Evolutionary conservation across 2,888 invertebrate genomes (phyloP).

Genomic region (Ennomos erosarius): DNA sequence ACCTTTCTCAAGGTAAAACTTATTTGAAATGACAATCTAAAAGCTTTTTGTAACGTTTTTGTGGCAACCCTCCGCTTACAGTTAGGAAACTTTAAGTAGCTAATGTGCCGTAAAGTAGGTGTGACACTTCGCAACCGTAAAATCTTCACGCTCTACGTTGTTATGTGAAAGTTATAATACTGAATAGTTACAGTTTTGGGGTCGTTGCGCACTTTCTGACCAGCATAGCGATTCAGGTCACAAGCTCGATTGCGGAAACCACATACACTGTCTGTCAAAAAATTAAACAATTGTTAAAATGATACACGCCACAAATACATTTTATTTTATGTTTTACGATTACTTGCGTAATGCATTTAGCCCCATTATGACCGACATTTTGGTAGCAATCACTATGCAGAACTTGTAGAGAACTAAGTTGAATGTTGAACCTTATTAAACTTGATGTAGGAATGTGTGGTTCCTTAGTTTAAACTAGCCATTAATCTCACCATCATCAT

Average conservation of each 20-base stretch:
- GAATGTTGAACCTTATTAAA: too few relatives aligned
- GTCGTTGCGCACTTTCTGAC: slow-evolving; percentile 4
- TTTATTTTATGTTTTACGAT: too few relatives aligned
- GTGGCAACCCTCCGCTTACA: slow-evolving; percentile 17
- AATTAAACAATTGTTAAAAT: too few relatives aligned
- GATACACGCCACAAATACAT: too few relatives aligned
- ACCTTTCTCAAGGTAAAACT: background rate
- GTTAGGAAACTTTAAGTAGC: slow-evolving; percentile 26
- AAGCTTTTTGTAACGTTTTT: slow-evolving; percentile 17
- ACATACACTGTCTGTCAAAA: background rate
- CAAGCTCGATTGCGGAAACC: too few relatives aligned
- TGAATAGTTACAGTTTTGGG: slow-evolving; percentile 7
- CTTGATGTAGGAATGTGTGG: too few relatives aligned
- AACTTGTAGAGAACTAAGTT: too few relatives aligned
- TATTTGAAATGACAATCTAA: slow-evolving; percentile 10
- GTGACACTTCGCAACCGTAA: slow-evolving; percentile 33
- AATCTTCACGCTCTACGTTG: slow-evolving; percentile 24
- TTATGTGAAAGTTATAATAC: slow-evolving; percentile 20
- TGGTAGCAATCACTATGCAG: too few relatives aligned
- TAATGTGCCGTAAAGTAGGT: slow-evolving; percentile 33
- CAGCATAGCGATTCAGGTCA: background rate
- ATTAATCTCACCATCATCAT: too few relatives aligned
- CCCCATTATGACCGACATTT: too few relatives aligned
- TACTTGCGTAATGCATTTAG: too few relatives aligned
- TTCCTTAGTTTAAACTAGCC: too few relatives aligned